Base-by-base conservation (phyloP, 2,888 invertebrate species). In the Monochamus alternatus region DNA sequence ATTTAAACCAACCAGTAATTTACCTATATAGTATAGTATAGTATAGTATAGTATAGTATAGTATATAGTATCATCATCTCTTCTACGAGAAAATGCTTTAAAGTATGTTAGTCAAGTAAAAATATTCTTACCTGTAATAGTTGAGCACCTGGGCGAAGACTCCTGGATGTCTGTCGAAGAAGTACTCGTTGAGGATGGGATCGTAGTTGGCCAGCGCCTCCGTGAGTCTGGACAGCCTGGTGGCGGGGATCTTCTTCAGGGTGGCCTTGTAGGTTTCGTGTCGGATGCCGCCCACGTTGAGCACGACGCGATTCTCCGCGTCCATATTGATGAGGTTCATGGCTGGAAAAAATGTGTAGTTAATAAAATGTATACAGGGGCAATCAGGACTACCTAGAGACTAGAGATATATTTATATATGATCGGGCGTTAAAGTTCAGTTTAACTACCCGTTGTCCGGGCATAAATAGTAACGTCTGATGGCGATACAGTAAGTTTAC, bases 201-300 rank as follows among this genome's bases (percentile, higher is more conserved):
- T 99, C 99, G 91, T 99, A 99, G 91, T 99, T 99, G 88, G 98
- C 98, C 86, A 99, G 92, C 63, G 98, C 98, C 90, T 99, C 99
- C 78, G 97, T 98, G 82, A 98, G 93, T 80, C 98, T 91, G 68
- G 98, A 98, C 82, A 98, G 92, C 80, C 98, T 91, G 71, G 98
- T 98, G 86, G 98, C 98, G 52, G 98, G 98, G 87, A 98, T 98
- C 92, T 98, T 98, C 91, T 98, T 98, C 86, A 98, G 90, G 80
- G 98, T 98, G 80, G 97, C 96, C 90, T 97, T 97, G 91, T 97
- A 97, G 76, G 97, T 97, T 90, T 97, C 99, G 90, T 99, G 98
- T 75, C 99, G 93, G 86, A 99, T 98, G 68, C 99, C 99, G 63
- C 99, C 98, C 84, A 99, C 98, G 90, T 99, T 99, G 87, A 99